Base-by-base conservation (phyloP, 2,888 invertebrate genomes). In the Drosophila borealis region DNA sequence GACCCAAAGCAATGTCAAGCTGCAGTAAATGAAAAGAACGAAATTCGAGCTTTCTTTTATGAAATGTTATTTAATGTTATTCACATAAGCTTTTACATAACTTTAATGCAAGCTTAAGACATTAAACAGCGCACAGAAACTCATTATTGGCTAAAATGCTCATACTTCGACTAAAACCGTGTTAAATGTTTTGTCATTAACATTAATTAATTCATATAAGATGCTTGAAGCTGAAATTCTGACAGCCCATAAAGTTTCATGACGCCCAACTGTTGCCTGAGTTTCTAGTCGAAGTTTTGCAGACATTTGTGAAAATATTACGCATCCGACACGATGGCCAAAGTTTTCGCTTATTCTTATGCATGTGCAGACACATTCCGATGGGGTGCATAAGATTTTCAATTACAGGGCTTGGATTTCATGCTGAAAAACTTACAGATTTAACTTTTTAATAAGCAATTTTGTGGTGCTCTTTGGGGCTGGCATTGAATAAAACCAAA, bases 371-470 rank as follows among this genome's bases (percentile, higher is more conserved):
- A 48, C 25, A 48, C 11, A 46, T 34, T 19, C 49, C 25, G 25
- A 33, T 33, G 19, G 57, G 25, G 45, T 34, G 13, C 17, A 61
- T 48, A 51, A 33, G 42, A 69, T 56, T 64, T 70, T 60, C 59
- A 77, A 69, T 69, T 56, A 55, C 33, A 34, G 19, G n/a, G 19
- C 44, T 46, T 6, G 37, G 49, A 44, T 33, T 61, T 44, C 25
- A 41, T 34, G 9, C n/a, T 39, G 11, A 25, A 34, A n/a, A 53
- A 50, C 44, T 54, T 48, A 17, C 54, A 42, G 9, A 51, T 60
- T 61, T 29, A 70, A 67, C 46, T 72, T 75, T 70, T 70, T 70
- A 72, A 75, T 64, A 63, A 37, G 60, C 54, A 51, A 63, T 73
- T 66, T 71, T 56, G 49, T 42, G 64, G 36, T 14, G n/a, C 8